phyloP scores from a whole-genome alignment of 2,113 vertebrate genomes.

The Prochilodus magdalenae region DNA sequence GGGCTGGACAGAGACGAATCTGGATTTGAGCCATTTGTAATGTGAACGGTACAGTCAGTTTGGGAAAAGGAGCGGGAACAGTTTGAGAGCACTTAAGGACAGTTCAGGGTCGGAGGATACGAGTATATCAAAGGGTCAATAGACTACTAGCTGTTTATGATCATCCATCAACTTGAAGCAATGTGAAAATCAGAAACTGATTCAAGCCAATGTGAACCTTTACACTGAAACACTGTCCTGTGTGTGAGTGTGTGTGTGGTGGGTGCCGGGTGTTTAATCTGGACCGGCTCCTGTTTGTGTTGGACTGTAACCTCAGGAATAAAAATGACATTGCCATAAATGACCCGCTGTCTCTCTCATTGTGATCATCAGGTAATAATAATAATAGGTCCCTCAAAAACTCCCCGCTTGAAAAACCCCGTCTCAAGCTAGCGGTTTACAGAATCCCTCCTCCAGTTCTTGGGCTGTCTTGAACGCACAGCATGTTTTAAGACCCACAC shows the following conservation, averaged over 20 bases:
- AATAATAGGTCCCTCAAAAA: too few relatives aligned
- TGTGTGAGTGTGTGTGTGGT: constrained; percentile 8
- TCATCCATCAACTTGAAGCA: background rate
- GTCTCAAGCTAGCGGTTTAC: too few relatives aligned
- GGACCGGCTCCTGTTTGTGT: background rate
- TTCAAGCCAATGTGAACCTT: background rate
- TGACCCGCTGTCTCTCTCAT: background rate
- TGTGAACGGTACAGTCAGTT: constrained; percentile 22
- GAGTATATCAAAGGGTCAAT: background rate
- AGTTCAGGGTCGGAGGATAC: background rate
- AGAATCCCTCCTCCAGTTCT: too few relatives aligned
- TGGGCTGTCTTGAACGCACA: too few relatives aligned
- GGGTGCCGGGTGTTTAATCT: background rate
- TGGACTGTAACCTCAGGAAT: constrained; percentile 1
- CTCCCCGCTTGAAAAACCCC: too few relatives aligned
- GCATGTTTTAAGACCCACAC: too few relatives aligned
- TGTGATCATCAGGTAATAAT: too few relatives aligned
- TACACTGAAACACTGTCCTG: background rate
- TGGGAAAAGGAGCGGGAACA: background rate
- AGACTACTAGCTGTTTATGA: background rate
- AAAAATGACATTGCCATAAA: background rate
- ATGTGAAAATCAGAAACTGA: constrained; percentile 1
- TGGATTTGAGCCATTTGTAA: background rate
- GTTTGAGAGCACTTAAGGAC: background rate
- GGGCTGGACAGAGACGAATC: background rate